These are phyloP conservation scores for Biston betularia DNA, from an alignment of 2,888 invertebrate genomes.

Conservation along the genomic window DNA sequence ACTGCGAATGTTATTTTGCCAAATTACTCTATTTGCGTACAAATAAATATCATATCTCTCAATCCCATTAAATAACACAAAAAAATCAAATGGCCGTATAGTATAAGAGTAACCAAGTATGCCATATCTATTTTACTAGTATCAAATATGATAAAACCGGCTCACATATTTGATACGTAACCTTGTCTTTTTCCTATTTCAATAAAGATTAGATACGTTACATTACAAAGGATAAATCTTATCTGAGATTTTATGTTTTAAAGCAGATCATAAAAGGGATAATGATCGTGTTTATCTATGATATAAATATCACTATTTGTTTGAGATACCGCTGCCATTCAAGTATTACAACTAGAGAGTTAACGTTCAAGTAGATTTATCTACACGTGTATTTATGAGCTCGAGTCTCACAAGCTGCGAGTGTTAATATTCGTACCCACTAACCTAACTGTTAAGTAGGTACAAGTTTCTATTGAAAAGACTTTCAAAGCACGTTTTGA, in stretches of 20 bases:
- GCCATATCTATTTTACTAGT: conserved; percentile 19
- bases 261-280: conserved; percentile 54
- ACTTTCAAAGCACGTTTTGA: conserved; percentile 39
- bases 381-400: conserved; percentile 16
- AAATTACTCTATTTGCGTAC: conserved; percentile 26
- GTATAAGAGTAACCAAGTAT: background rate
- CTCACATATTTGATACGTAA: conserved; percentile 56
- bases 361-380: conserved; percentile 17
- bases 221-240: conserved; percentile 57
- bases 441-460: conserved; percentile 15
- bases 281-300: conserved; percentile 49
- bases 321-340: conserved; percentile 30
- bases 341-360: conserved; percentile 18
- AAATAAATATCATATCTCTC: conserved; percentile 21
- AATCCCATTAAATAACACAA: conserved; percentile 6
- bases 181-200: conserved; percentile 64
- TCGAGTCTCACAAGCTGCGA: conserved; percentile 4
- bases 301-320: conserved; percentile 39
- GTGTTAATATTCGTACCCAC: conserved; percentile 4
- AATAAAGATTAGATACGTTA: conserved; percentile 63
- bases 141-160: conserved; percentile 47
- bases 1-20: conserved; percentile 13
- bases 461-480: conserved; percentile 33
- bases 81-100: conserved; percentile 4
- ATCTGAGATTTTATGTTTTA: conserved; percentile 61